phyloP scores from a whole-genome alignment of 2,113 vertebrate genomes.

The Pteropus alecto region DNA sequence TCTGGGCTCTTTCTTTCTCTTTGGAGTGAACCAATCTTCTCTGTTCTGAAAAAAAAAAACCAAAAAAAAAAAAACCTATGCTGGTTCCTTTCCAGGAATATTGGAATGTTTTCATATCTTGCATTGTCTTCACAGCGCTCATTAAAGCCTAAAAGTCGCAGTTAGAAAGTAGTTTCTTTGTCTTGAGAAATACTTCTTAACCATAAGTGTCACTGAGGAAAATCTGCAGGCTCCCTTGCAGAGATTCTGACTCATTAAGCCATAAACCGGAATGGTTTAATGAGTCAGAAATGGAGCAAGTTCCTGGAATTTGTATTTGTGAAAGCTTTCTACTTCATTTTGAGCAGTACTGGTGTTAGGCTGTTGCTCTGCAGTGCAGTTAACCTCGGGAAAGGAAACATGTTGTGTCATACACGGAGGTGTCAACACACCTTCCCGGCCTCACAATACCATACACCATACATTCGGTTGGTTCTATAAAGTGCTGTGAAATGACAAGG shows the following conservation, averaged over 20 bases:
- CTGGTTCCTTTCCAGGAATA: constrained; percentile 1
- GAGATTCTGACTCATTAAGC: not conserved
- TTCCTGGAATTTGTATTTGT: not conserved
- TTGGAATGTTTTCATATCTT: not conserved
- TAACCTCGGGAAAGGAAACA: not conserved
- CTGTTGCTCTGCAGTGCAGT: not conserved
- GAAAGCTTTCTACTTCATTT: not conserved
- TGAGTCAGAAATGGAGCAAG: not conserved
- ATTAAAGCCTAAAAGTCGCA: not conserved
- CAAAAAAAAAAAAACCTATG: not conserved
- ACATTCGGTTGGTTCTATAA: not conserved
- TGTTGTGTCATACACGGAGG: not conserved
- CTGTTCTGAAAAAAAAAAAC: not conserved
- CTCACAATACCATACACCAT: not conserved
- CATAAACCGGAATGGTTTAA: not conserved
- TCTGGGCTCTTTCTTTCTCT: not conserved
- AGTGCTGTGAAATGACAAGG: not conserved
- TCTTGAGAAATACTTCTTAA: not conserved
- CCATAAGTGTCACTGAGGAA: not conserved
- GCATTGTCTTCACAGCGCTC: not conserved
- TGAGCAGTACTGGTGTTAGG: not conserved
- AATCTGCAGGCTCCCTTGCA: not conserved
- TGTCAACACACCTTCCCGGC: not conserved
- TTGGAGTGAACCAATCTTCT: not conserved
- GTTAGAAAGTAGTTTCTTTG: not conserved